phyloP scores from a whole-genome alignment of 2,113 vertebrate genomes.

The Brachyhypopomus occidentalis region DNA sequence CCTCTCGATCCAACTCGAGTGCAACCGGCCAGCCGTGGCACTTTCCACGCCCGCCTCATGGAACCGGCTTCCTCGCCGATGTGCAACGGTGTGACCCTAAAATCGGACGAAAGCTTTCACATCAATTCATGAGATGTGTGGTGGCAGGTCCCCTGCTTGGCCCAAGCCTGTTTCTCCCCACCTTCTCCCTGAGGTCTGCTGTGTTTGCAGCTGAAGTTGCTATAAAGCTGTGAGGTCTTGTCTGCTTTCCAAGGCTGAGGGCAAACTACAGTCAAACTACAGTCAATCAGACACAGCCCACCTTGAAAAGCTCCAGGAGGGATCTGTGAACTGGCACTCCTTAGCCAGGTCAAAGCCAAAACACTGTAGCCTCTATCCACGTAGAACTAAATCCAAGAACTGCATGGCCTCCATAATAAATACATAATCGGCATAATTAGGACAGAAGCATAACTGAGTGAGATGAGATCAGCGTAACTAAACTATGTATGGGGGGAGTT shows the following conservation, averaged over 20 bases:
- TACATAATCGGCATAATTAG: conserved; percentile 23
- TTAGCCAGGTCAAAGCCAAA: conserved; percentile 31
- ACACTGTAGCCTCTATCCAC: not conserved
- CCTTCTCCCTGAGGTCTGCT: conserved; percentile 2
- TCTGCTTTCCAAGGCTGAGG: conserved; percentile 35
- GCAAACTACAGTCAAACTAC: not conserved
- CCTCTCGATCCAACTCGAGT: not conserved
- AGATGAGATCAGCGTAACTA: conserved; percentile 1
- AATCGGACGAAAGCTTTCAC: not conserved
- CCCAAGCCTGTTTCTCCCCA: not conserved
- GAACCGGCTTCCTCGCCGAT: not conserved
- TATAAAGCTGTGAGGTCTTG: conserved; percentile 41
- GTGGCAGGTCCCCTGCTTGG: not conserved
- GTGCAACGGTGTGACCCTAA: not conserved
- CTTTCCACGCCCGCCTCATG: not conserved
- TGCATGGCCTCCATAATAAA: conserved; percentile 23
- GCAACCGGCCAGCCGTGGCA: not conserved
- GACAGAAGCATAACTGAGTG: not conserved
- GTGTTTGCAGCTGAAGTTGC: conserved; percentile 1
- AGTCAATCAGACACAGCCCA: conserved; percentile 37
- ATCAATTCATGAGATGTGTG: not conserved
- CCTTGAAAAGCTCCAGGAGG: conserved; percentile 30
- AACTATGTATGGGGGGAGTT: not conserved
- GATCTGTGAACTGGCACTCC: not conserved
- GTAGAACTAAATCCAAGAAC: not conserved